Percentiles rank a stretch among this genome's conserved stretches.
Evolutionary conservation across 1,140 invertebrate genomes (phyloP).

Genomic region (Drosophila ohnishii): DNA sequence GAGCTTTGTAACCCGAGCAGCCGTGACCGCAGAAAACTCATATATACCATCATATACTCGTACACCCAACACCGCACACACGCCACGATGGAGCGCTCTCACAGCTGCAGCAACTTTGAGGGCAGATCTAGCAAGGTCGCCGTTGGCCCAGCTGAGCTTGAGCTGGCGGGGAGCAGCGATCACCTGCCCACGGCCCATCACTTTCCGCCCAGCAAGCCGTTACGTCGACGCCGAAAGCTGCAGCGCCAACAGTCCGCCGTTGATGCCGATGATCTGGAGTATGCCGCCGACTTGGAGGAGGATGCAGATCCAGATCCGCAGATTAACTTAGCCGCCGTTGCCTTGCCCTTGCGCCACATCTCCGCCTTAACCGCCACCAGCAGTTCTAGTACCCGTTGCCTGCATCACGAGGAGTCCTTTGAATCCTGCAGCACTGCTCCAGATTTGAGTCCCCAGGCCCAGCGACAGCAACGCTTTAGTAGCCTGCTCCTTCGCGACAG

Average conservation of each 20-base stretch:
- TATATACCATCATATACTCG: conserved; percentile 3
- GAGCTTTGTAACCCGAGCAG: conserved; percentile 62
- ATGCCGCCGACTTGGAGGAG: conserved; percentile 73
- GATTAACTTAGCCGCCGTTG: background rate
- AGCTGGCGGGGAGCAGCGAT: conserved; percentile 58
- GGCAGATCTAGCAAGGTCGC: conserved; percentile 36
- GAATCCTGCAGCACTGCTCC: conserved; percentile 66
- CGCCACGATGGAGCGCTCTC: conserved; percentile 61
- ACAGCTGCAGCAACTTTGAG: conserved; percentile 70
- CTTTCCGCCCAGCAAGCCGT: conserved; percentile 64
- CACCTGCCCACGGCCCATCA: conserved; percentile 51
- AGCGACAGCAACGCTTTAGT: conserved; percentile 63
- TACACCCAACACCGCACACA: background rate
- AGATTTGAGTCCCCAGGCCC: conserved; percentile 59
- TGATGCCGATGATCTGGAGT: conserved; percentile 54
- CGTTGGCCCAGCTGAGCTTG: background rate
- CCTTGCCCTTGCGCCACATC: conserved; percentile 37
- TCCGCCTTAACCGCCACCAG: conserved; percentile 9
- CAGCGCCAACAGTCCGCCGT: conserved; percentile 58
- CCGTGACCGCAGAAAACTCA: conserved; percentile 56
- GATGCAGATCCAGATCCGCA: conserved; percentile 42
- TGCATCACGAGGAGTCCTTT: conserved; percentile 76
- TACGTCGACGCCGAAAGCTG: conserved; percentile 62
- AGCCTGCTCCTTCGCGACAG: conserved; percentile 84
- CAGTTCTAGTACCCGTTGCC: conserved; percentile 35